These are phyloP conservation scores for Emmelina monodactyla DNA, from an alignment of 2,888 invertebrate genomes.

Conservation along the genomic window DNA sequence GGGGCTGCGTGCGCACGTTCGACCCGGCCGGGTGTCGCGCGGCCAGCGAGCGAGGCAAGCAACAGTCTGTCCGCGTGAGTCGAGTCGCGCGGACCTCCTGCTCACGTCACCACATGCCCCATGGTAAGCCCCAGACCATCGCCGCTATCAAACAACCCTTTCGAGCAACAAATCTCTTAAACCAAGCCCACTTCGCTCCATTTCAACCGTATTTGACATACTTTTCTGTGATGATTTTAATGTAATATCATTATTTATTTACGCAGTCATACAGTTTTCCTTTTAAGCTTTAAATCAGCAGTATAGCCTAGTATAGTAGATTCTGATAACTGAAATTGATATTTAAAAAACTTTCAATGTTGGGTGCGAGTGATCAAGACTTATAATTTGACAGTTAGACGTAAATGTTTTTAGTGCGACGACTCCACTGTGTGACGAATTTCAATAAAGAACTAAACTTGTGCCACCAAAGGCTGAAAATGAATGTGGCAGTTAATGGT, in stretches of 20 bases:
- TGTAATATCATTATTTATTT: slow-evolving; percentile 46
- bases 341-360: neutral
- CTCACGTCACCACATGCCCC: slow-evolving; percentile 41
- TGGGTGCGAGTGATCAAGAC: neutral
- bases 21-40: slow-evolving; percentile 22
- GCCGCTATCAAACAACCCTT: slow-evolving; percentile 4
- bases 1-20: slow-evolving; percentile 44
- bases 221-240: slow-evolving; percentile 43
- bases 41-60: slow-evolving; percentile 41
- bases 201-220: slow-evolving; percentile 12
- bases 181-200: slow-evolving; percentile 3
- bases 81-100: slow-evolving; percentile 36
- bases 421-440: no score
- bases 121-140: slow-evolving; percentile 43
- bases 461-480: no score
- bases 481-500: no score
- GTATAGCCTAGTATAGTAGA: no score
- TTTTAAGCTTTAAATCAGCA: neutral
- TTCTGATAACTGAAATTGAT: no score
- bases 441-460: no score
- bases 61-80: slow-evolving; percentile 62
- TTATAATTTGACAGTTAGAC: neutral
- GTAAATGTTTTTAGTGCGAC: no score
- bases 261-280: slow-evolving; percentile 21
- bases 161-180: slow-evolving; percentile 9